A percentile compares a stretch with the other conserved stretches of the same genome.
Conservation (phyloP, 2,113 vertebrate species). For the Aviceda subcristata region DNA sequence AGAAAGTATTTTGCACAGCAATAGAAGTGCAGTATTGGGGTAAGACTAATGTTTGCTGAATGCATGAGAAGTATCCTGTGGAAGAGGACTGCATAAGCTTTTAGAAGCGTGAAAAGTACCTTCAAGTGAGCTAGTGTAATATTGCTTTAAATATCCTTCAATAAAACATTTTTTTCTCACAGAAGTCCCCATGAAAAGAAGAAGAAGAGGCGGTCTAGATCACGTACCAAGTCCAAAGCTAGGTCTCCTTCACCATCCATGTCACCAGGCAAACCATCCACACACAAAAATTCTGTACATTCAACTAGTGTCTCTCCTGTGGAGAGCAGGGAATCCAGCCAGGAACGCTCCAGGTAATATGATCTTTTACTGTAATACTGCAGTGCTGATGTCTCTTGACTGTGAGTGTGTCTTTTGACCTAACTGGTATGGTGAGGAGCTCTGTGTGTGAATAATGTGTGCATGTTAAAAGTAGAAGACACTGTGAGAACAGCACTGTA, state of each 20-base stretch:
- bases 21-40: rapidly evolving
- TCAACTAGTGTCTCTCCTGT: conserved; percentile 85
- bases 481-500: rapidly evolving
- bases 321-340: conserved; percentile 90
- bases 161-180: neutral
- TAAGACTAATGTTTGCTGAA: neutral
- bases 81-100: neutral
- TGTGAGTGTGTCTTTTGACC: neutral
- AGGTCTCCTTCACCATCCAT: conserved; percentile 79
- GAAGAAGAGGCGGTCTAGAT: conserved; percentile 79
- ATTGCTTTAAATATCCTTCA: neutral
- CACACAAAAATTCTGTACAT: conserved; percentile 73
- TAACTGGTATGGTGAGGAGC: neutral
- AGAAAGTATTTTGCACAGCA: neutral
- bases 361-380: neutral
- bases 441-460: neutral
- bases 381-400: neutral
- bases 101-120: neutral
- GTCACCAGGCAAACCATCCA: conserved; percentile 78
- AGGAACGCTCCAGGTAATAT: conserved; percentile 84
- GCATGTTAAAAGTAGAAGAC: neutral
- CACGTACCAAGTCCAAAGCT: conserved; percentile 76
- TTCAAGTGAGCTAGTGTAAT: neutral
- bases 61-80: neutral
- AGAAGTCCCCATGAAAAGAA: conserved; percentile 86